phyloP scores from a whole-genome alignment of 2,113 vertebrate genomes.

The Neomonachus schauinslandi region DNA sequence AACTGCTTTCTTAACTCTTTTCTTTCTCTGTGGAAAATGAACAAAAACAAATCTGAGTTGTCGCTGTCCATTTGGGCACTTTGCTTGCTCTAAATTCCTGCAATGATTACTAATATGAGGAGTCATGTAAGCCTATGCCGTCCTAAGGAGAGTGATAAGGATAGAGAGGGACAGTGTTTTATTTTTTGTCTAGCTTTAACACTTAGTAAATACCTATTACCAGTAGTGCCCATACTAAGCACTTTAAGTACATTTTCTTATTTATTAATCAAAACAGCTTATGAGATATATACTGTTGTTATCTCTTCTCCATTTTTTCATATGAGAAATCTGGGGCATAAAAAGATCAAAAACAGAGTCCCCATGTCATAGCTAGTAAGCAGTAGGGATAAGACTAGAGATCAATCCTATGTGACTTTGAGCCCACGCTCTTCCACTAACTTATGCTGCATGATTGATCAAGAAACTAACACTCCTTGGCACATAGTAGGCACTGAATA shows the following conservation, averaged over 20 bases:
- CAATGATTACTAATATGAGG: neutral
- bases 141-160: neutral
- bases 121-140: neutral
- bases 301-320: neutral
- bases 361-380: neutral
- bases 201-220: neutral
- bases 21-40: neutral
- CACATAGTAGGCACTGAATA: neutral
- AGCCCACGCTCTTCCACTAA: neutral
- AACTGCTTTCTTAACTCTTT: conserved; percentile 60
- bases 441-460: neutral
- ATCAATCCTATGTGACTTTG: neutral
- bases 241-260: conserved; percentile 5
- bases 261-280: neutral
- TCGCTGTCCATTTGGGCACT: neutral
- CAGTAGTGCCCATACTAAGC: neutral
- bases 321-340: neutral
- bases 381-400: neutral
- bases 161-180: neutral
- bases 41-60: conserved; percentile 31
- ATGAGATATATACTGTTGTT: neutral
- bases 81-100: neutral
- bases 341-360: neutral
- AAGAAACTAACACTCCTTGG: neutral
- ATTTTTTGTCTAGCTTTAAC: neutral